These are phyloP conservation scores for Pentamera pediparva DNA, from an alignment of 53 echinoderm and acorn worm genomes.

Conservation along the genomic window DNA sequence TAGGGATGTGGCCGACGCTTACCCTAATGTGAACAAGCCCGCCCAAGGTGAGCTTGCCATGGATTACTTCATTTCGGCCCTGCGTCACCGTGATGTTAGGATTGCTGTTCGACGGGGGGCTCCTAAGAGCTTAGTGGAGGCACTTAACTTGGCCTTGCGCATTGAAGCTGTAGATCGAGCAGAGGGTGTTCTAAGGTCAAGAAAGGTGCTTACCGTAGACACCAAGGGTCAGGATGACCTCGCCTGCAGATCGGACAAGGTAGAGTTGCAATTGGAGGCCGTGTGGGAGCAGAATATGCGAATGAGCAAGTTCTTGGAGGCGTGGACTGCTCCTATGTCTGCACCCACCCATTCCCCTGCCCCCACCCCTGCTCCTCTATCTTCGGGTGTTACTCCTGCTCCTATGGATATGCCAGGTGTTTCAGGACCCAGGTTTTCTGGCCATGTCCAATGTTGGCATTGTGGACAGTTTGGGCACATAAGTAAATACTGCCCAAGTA, in stretches of 20 bases:
- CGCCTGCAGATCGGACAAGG: neutral
- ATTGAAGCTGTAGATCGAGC: slow-evolving; percentile 4
- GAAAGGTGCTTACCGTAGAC: neutral
- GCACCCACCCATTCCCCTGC: too few species aligned
- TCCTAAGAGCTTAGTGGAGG: slow-evolving; percentile 2
- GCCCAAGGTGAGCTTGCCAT: slow-evolving; percentile 8
- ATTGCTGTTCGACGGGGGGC: slow-evolving; percentile 3
- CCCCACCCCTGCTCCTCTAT: too few species aligned
- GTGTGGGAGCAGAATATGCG: neutral
- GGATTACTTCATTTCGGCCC: slow-evolving; percentile 17
- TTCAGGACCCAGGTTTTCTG: neutral
- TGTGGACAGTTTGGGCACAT: slow-evolving; percentile 11
- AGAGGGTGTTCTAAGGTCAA: neutral
- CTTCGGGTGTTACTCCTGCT: neutral
- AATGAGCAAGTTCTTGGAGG: neutral
- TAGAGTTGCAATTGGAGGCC: neutral
- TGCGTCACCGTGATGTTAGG: neutral
- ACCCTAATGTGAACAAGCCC: neutral
- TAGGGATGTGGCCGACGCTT: slow-evolving; percentile 10
- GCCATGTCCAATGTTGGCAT: neutral
- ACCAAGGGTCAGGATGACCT: neutral
- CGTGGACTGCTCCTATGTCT: too few species aligned
- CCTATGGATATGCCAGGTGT: neutral
- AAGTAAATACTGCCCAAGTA: neutral
- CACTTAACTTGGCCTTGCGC: neutral